Base-by-base conservation (phyloP, 30 jellyfish, hydroid and myxozoan species). In the Turritopsis dohrnii region DNA sequence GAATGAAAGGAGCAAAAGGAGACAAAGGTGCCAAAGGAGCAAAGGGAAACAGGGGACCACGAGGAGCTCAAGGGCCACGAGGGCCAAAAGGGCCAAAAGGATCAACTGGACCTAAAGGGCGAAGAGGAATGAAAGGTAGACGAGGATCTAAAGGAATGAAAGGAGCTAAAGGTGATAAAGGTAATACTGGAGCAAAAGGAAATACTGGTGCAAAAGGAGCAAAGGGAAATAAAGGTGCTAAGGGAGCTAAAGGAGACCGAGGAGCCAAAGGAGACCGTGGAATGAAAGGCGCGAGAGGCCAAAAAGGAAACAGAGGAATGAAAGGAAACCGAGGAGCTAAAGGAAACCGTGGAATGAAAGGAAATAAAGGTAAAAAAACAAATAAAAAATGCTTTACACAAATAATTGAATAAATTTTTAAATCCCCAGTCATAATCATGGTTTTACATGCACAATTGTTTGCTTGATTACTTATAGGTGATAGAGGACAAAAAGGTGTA, bases 1-100 rank as follows among this genome's bases (percentile, higher is more conserved):
- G 83, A 74, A 29, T 25, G 3, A 74, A 74, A 25, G 83, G 83
- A 74, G 66, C 28, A 7, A 74, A 27, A 25, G 83, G 83, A 1
- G 66, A 25, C 19, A 74, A 26, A 17, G 85, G 85, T 13, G 19
- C 16, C 0, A 17, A 19, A 27, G 77, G 77, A 69, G 77, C 5
- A 69, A 23, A 69, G 19, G 77, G 77, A 7, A 27, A 69, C 0
- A 69, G 30, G 0, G 85, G 85, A 79, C 28, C 21, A 29, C 52
- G 28, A 20, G 85, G 85, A 79, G 85, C 31, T 7, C 20, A 18
- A 79, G 85, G 85, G 54, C 29, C 29, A 8, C 19, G 16, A n/a
- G 85, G 85, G 8, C 18, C 76, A 69, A 23, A 79, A 79, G 76
- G 85, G 28, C 17, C 31, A 30, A 31, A 79, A 52, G 65, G 85